Conservation (phyloP, 2,113 vertebrate genomes). For the Hemichromis elongatus region DNA sequence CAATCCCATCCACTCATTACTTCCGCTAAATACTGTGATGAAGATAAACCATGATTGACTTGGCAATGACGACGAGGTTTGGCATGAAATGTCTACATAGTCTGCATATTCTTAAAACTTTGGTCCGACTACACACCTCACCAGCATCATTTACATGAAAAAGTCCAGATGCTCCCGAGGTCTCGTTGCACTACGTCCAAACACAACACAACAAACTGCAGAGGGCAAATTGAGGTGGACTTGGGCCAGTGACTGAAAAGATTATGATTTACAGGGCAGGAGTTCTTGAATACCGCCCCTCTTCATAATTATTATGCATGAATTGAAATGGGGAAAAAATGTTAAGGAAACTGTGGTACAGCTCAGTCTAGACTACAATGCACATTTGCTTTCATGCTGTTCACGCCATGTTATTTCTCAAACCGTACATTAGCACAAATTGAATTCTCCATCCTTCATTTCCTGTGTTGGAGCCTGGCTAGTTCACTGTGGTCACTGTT, state of each 20-base stretch:
- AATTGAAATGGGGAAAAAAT: neutral
- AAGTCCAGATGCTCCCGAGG: neutral
- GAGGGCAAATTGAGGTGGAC: neutral
- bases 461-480: neutral
- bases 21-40: conserved; percentile 1
- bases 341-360: neutral
- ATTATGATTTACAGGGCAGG: neutral
- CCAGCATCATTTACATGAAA: neutral
- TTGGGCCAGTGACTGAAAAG: neutral
- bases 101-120: neutral
- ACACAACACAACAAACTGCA: neutral
- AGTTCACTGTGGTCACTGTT: neutral
- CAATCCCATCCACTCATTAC: neutral
- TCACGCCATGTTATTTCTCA: neutral
- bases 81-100: neutral
- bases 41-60: neutral
- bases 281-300: neutral
- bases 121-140: fast-evolving
- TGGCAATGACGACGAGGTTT: neutral
- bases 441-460: conserved; percentile 11
- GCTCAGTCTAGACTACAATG: conserved; percentile 9
- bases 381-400: conserved; percentile 8
- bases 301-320: neutral
- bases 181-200: neutral
- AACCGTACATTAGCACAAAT: conserved; percentile 9